These are phyloP conservation scores for Whitmania pigra DNA, from an alignment of 1,140 invertebrate genomes.

Conservation along the genomic window DNA sequence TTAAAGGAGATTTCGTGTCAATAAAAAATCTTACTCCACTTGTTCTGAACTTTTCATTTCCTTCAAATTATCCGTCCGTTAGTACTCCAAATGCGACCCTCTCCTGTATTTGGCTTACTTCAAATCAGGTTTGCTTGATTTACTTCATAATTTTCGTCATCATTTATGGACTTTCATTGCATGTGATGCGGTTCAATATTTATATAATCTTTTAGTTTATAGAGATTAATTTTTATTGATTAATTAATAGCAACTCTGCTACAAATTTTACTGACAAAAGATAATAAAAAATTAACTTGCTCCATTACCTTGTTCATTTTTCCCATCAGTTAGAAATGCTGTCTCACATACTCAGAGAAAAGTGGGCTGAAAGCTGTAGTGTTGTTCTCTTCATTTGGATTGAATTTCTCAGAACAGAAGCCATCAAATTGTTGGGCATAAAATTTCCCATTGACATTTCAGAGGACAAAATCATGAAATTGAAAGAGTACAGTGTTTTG, in stretches of 20 bases:
- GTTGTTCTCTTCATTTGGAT: conserved; percentile 19
- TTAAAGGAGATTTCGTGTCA: not conserved
- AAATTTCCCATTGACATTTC: conserved; percentile 6
- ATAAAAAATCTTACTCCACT: not conserved
- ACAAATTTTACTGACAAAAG: no score
- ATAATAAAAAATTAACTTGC: no score
- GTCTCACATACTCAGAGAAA: no score
- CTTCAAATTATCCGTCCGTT: not conserved
- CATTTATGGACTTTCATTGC: no score
- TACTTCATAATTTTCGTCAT: no score
- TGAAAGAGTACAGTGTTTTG: not conserved
- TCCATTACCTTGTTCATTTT: no score
- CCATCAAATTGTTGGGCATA: not conserved
- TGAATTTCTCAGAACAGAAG: conserved; percentile 8
- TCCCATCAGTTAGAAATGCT: no score
- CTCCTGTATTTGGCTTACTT: not conserved
- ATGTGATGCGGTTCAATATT: no score
- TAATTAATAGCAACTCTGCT: no score
- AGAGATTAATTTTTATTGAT: no score
- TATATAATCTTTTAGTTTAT: no score
- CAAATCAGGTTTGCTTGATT: not conserved
- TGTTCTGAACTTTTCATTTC: not conserved
- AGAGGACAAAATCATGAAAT: not conserved
- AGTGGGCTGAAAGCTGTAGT: not conserved
- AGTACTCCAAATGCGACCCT: not conserved